These are phyloP conservation scores for Apodemia mormo DNA, from an alignment of 2,888 invertebrate genomes.

Conservation along the genomic window DNA sequence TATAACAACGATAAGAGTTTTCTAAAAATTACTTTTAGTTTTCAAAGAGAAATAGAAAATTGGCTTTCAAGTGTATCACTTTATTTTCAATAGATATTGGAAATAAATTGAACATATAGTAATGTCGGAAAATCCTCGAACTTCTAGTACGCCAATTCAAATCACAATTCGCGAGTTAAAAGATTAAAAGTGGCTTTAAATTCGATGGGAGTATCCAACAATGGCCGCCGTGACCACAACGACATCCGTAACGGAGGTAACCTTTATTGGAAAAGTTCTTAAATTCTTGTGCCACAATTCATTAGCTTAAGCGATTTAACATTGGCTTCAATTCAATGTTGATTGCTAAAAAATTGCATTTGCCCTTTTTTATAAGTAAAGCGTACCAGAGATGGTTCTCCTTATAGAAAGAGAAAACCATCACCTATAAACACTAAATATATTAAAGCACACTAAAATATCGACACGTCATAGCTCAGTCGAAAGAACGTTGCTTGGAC, in stretches of 20 bases:
- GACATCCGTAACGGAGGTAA: slow-evolving; percentile 56
- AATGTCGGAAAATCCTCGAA: slow-evolving; percentile 23
- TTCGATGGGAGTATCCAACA: slow-evolving; percentile 55
- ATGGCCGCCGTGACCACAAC: slow-evolving; percentile 62
- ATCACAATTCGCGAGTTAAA: slow-evolving; percentile 39
- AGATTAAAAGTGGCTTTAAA: slow-evolving; percentile 45
- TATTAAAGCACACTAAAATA: too few species aligned
- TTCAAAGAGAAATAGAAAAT: not conserved
- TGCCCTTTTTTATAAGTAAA: too few species aligned
- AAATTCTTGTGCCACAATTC: slow-evolving; percentile 38
- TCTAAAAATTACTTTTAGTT: too few species aligned
- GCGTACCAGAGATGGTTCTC: too few species aligned
- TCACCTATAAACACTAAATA: too few species aligned
- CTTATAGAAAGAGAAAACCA: too few species aligned
- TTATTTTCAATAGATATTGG: slow-evolving; percentile 1
- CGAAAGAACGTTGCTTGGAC: too few species aligned
- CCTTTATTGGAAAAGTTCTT: slow-evolving; percentile 78
- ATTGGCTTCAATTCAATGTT: not conserved
- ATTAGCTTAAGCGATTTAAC: slow-evolving; percentile 31
- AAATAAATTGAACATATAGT: slow-evolving; percentile 28
- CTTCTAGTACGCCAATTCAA: slow-evolving; percentile 34
- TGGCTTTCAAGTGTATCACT: not conserved
- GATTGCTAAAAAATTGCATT: too few species aligned
- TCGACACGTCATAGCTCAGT: too few species aligned
- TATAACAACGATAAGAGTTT: too few species aligned